Base-by-base conservation (phyloP, 2,888 invertebrate genomes). In the Zygogramma bicolorata region DNA sequence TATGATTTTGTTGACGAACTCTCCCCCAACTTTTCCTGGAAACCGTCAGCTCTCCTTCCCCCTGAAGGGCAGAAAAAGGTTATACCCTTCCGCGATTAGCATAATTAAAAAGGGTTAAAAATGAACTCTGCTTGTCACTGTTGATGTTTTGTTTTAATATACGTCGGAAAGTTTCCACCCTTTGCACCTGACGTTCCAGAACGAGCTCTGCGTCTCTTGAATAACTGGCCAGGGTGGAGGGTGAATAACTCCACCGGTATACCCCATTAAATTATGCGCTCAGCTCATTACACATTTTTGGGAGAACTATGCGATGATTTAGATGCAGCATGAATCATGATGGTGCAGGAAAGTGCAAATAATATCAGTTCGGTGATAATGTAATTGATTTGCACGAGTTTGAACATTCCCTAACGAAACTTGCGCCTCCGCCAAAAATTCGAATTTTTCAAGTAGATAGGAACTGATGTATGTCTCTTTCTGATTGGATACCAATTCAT, bases 111-210 rank as follows among this genome's bases (percentile, higher is more conserved):
- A 29, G 71, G 71, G 71, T 67, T 69, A 68, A 75, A 73, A 73
- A 75, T 75, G 65, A 75, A 74, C 67, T 70, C 27, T 22, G 67
- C 65, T 71, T 74, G 71, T 71, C 75, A 72, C 73, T 65, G 67
- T 34, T 69, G 61, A 70, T 73, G 73, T 75, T 77, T 77, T 71
- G 72, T 79, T 77, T 75, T 71, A 77, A 80, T 79, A 75, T 78
- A 79, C 77, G 77, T 77, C 66, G 71, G 77, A 79, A 80, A 80
- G 65, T 79, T 79, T 68, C 73, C 73, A 73, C 77, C 75, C 42
- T 77, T 78, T 78, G 74, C 80, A 80, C 79, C 78, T 79, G 80
- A 74, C 77, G 74, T 74, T 29, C 74, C 75, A 74, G 73, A 77
- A 75, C 70, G 74, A 75, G 70, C 74, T 71, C 71, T 59, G 72